A percentile compares a stretch with the other conserved stretches of the same genome.
Conservation (phyloP, 2,888 invertebrate genomes). For the Caradrina kadenii region DNA sequence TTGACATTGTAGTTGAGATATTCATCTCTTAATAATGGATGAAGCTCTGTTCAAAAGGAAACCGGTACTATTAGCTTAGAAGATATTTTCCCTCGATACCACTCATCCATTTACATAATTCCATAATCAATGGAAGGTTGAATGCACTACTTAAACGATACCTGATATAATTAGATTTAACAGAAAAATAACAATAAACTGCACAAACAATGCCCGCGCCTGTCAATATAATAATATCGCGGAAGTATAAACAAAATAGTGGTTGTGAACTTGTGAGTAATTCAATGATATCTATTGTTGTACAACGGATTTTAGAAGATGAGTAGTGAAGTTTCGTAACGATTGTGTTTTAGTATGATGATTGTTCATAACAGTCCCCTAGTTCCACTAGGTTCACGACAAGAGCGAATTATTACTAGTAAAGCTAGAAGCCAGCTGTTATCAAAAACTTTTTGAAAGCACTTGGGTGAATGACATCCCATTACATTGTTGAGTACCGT, state of each 20-base stretch:
- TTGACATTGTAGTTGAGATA: neutral
- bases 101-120: constrained; percentile 30
- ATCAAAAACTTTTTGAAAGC: constrained; percentile 20
- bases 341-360: neutral
- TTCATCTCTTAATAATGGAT: neutral
- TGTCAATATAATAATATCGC: neutral
- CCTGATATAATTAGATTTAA: neutral
- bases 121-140: constrained; percentile 11
- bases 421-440: constrained; percentile 21
- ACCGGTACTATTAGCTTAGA: constrained; percentile 12
- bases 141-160: constrained; percentile 8
- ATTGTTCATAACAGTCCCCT: neutral
- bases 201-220: neutral
- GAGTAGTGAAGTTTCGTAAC: neutral
- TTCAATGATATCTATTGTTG: neutral
- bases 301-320: neutral
- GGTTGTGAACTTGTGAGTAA: constrained; percentile 1
- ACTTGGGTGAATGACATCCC: constrained; percentile 24
- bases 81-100: constrained; percentile 8
- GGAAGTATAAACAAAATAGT: neutral
- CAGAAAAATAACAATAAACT: constrained; percentile 1
- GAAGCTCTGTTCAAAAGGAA: neutral
- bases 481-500: constrained; percentile 18
- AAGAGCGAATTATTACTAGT: constrained; percentile 32
- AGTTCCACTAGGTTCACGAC: constrained; percentile 11